A percentile compares a stretch with the other conserved stretches of the same genome.
phyloP scores from a whole-genome alignment of 2,888 invertebrate genomes.

The Phyllotreta striolata region DNA sequence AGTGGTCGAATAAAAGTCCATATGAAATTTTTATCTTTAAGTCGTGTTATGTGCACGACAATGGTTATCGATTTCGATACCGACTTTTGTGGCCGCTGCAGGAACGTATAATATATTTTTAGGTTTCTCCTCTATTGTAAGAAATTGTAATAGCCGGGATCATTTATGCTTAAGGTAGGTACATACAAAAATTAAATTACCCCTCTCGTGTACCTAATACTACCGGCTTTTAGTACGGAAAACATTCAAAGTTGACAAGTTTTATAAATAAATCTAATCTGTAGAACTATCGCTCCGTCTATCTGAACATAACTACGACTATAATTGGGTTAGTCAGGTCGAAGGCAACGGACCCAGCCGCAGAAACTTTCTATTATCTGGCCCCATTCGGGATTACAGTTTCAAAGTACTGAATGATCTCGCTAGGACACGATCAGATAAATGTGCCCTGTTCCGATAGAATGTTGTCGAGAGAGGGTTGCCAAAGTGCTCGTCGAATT shows the following conservation, averaged over 20 bases:
- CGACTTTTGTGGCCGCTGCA: too few species aligned
- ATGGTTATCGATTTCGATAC: too few species aligned
- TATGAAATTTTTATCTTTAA: too few species aligned
- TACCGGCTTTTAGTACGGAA: too few species aligned
- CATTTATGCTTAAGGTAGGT: too few species aligned
- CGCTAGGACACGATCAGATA: slow-evolving; percentile 7
- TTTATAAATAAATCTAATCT: slow-evolving; percentile 5
- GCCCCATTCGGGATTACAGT: slow-evolving; percentile 7
- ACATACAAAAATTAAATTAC: too few species aligned
- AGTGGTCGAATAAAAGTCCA: too few species aligned
- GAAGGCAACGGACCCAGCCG: not conserved
- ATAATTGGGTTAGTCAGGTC: slow-evolving; percentile 19
- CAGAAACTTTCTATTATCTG: slow-evolving; percentile 18
- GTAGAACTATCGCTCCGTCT: not conserved
- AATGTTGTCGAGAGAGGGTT: not conserved
- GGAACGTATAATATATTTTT: too few species aligned
- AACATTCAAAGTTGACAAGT: not conserved
- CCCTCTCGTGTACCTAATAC: not conserved
- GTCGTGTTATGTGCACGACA: too few species aligned
- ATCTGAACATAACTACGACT: slow-evolving; percentile 6
- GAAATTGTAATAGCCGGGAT: too few species aligned
- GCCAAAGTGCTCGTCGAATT: slow-evolving; percentile 3
- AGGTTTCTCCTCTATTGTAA: too few species aligned
- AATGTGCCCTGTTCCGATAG: slow-evolving; percentile 1
- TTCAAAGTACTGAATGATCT: slow-evolving; percentile 14